Percentiles rank a stretch among this genome's conserved stretches.
Conservation (phyloP, 2,888 invertebrate genomes). For the Resseliella maxima region DNA sequence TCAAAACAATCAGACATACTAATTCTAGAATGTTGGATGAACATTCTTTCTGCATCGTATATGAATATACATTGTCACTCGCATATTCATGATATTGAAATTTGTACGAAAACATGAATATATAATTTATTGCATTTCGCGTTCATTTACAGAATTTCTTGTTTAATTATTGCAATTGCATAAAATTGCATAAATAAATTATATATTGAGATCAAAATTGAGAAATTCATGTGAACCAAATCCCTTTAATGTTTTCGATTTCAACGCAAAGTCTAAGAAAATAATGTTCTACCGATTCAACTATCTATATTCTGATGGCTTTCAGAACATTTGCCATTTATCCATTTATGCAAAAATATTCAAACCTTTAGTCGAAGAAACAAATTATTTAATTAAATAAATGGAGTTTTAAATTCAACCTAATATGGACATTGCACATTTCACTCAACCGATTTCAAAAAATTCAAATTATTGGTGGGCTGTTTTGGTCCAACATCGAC, state of each 20-base stretch:
- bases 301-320: not conserved
- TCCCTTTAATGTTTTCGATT: not conserved
- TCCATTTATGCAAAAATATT: not conserved
- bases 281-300: not conserved
- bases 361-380: not conserved
- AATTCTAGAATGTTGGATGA: not conserved
- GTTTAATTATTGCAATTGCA: not conserved
- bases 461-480: not conserved
- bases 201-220: slow-evolving; percentile 29
- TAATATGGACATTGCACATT: too few relatives aligned
- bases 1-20: not conserved
- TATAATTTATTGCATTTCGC: slow-evolving; percentile 1
- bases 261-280: not conserved
- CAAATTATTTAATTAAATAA: not conserved
- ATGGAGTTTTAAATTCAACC: not conserved
- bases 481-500: too few relatives aligned
- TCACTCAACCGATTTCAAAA: too few relatives aligned
- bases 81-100: not conserved
- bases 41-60: not conserved
- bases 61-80: not conserved
- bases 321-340: slow-evolving; percentile 16
- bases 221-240: not conserved
- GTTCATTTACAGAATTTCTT: not conserved
- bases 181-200: slow-evolving; percentile 38
- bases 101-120: not conserved